A percentile compares a stretch with the other conserved stretches of the same genome.
Conservation (phyloP, 2,888 invertebrate species). For the Hydropsyche betteni region DNA sequence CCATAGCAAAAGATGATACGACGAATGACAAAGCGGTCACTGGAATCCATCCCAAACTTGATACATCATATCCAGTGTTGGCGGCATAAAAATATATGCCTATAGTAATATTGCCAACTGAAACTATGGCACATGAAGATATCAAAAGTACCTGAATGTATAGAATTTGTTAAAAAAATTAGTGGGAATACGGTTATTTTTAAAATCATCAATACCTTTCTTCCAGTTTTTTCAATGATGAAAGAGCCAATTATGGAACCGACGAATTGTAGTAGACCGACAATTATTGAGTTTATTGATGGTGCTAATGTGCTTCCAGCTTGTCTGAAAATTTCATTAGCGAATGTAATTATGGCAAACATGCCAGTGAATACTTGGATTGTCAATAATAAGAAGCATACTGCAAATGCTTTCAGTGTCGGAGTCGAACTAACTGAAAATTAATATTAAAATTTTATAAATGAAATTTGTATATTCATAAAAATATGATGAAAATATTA, state of each 20-base stretch:
- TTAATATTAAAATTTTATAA: neutral
- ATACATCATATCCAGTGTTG: conserved; percentile 45
- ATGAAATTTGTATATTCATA: neutral
- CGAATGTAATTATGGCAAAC: conserved; percentile 45
- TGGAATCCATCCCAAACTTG: conserved; percentile 52
- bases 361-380: conserved; percentile 42
- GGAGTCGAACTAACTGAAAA: conserved; percentile 45
- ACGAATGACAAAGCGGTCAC: conserved; percentile 53
- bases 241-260: conserved; percentile 45
- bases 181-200: too few relatives aligned
- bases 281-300: conserved; percentile 37
- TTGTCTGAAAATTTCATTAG: conserved; percentile 43
- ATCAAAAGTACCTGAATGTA: conserved; percentile 55
- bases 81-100: conserved; percentile 54
- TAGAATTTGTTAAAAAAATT: too few relatives aligned
- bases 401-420: conserved; percentile 41
- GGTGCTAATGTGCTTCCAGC: conserved; percentile 41
- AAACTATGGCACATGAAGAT: conserved; percentile 55
- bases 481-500: neutral
- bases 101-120: conserved; percentile 53
- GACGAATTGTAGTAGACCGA: conserved; percentile 43
- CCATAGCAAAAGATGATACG: conserved; percentile 53
- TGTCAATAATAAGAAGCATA: conserved; percentile 38
- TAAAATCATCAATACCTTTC: conserved; percentile 41
- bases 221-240: conserved; percentile 46